Evolutionary conservation across 2,113 vertebrate species (phyloP).

Genomic region (Glaucomys volans): DNA sequence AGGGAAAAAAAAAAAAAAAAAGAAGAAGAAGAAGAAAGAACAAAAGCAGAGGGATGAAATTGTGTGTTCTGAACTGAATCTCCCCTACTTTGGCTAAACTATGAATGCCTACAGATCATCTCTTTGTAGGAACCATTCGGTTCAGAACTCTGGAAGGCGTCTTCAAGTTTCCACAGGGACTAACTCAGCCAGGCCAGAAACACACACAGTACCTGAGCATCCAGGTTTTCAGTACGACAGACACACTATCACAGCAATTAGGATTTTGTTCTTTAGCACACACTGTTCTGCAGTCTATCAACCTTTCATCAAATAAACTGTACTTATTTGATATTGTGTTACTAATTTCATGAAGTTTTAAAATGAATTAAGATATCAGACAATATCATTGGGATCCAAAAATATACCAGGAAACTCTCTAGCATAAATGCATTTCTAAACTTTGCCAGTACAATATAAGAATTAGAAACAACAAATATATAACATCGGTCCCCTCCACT

Average conservation of each 20-base stretch:
- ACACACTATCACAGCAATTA: neutral
- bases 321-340: neutral
- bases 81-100: neutral
- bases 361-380: neutral
- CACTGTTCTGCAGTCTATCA: constrained; percentile 42
- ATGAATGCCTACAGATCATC: neutral
- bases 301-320: neutral
- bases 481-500: neutral
- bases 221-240: neutral
- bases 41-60: neutral
- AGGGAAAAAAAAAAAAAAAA: neutral
- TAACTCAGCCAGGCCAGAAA: neutral
- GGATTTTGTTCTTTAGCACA: neutral
- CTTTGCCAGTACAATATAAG: neutral
- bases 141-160: neutral
- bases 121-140: neutral
- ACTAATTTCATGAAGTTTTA: neutral
- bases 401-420: neutral
- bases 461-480: neutral
- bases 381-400: neutral
- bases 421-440: neutral
- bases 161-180: constrained; percentile 22
- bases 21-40: neutral
- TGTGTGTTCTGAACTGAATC: neutral
- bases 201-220: neutral